Conservation (phyloP, 2,113 vertebrate species). For the Brachionichthys hirsutus region DNA sequence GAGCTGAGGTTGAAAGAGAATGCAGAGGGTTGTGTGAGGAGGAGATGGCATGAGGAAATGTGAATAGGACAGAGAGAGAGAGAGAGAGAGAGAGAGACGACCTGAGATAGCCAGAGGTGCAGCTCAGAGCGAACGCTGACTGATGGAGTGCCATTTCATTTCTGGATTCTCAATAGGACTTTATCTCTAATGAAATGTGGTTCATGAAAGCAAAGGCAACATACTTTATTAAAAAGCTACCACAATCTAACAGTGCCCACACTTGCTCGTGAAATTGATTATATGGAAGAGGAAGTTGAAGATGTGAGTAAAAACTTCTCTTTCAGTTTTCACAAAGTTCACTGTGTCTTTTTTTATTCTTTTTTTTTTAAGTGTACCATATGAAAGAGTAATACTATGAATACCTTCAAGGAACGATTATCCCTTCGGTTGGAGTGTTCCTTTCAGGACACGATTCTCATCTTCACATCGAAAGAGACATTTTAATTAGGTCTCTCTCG, state of each 20-base stretch:
- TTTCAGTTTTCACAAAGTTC: no score
- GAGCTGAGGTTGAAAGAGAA: conserved; percentile 26
- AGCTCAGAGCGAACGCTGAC: conserved; percentile 9
- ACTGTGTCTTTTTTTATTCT: no score
- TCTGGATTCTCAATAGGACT: conserved; percentile 5
- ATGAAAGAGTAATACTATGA: no score
- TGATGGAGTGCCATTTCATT: conserved; percentile 25
- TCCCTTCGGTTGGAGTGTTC: no score
- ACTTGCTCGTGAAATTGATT: neutral
- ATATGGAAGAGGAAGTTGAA: neutral
- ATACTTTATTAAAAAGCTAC: conserved; percentile 8
- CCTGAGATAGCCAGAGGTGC: conserved; percentile 22
- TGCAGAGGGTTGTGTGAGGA: conserved; percentile 8
- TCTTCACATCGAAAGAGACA: no score
- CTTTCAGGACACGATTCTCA: no score
- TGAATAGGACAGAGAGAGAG: conserved; percentile 23
- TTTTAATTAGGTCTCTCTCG: no score
- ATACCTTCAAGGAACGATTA: no score
- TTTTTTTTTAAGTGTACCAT: no score
- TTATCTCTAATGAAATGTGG: conserved; percentile 41
- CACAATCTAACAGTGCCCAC: neutral
- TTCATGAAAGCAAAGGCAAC: conserved; percentile 11
- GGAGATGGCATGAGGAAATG: conserved; percentile 45
- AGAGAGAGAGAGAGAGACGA: conserved; percentile 22
- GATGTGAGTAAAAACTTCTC: no score